phyloP scores from a whole-genome alignment of 2,113 vertebrate species.

The Silurus meridionalis region DNA sequence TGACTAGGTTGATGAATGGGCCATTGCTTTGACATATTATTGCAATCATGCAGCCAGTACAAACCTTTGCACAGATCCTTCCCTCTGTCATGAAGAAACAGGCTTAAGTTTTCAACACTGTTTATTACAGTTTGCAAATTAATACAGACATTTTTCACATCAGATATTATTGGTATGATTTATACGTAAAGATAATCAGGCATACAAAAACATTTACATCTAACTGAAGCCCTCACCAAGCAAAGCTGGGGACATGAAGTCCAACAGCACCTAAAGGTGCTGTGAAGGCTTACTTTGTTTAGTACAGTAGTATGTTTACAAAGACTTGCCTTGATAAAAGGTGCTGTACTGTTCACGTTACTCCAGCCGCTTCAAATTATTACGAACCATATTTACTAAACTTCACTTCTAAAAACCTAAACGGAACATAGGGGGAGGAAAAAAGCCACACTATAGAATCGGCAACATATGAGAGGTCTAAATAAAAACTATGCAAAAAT shows the following conservation, averaged over 20 bases:
- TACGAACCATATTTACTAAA: conserved; percentile 98
- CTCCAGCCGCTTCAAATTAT: conserved; percentile 99
- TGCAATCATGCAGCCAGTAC: conserved; percentile 67
- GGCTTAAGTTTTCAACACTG: conserved; percentile 82
- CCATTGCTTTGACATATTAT: conserved; percentile 19
- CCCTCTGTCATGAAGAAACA: conserved; percentile 86
- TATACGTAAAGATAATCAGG: conserved; percentile 45
- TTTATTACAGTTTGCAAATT: conserved; percentile 87
- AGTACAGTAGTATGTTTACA: conserved; percentile 83
- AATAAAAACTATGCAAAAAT: conserved; percentile 55
- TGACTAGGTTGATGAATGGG: not conserved
- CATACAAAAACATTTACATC: conserved; percentile 40
- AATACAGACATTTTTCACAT: conserved; percentile 85
- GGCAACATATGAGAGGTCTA: conserved; percentile 70
- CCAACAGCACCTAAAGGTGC: conserved; percentile 96
- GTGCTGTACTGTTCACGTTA: conserved; percentile 78
- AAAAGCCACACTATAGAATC: conserved; percentile 94
- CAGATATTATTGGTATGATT: conserved; percentile 60
- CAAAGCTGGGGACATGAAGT: conserved; percentile 95
- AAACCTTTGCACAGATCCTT: conserved; percentile 86
- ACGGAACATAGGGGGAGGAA: conserved; percentile 86
- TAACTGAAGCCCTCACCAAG: conserved; percentile 96
- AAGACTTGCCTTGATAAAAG: conserved; percentile 96
- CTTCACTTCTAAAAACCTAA: conserved; percentile 99
- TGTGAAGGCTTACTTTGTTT: conserved; percentile 92